Evolutionary conservation across 2,888 invertebrate genomes (phyloP).

Genomic region (Furcula furcula): DNA sequence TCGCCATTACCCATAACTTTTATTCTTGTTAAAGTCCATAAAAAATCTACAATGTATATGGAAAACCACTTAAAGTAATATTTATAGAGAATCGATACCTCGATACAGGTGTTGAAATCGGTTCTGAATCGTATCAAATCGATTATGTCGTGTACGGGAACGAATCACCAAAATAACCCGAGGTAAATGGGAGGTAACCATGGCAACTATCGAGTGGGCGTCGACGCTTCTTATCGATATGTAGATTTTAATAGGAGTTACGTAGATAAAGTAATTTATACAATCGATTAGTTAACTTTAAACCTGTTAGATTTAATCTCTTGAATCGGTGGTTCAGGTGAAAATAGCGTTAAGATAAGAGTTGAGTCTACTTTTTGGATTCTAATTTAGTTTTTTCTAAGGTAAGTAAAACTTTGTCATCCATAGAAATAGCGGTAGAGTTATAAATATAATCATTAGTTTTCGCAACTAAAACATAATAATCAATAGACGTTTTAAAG

Average conservation of each 20-base stretch:
- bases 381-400: too few species aligned
- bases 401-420: too few species aligned
- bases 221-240: constrained; percentile 16
- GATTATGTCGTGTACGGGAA: constrained; percentile 48
- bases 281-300: background rate
- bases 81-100: constrained; percentile 22
- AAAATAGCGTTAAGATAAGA: too few species aligned
- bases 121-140: constrained; percentile 53
- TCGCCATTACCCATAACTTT: constrained; percentile 12
- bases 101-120: constrained; percentile 32
- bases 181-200: constrained; percentile 36
- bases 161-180: constrained; percentile 44
- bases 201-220: constrained; percentile 31
- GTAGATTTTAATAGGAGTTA: constrained; percentile 22
- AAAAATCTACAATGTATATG: constrained; percentile 11
- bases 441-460: too few species aligned
- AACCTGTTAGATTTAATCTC: constrained; percentile 4
- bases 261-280: constrained; percentile 1
- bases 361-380: too few species aligned
- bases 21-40: constrained; percentile 12
- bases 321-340: too few species aligned
- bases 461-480: too few species aligned
- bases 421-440: too few species aligned
- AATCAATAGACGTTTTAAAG: too few species aligned
- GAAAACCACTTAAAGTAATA: constrained; percentile 15